Evolutionary conservation across 2,797 vertebrate genomes (phyloP).

Genomic region (Catharus ustulatus): DNA sequence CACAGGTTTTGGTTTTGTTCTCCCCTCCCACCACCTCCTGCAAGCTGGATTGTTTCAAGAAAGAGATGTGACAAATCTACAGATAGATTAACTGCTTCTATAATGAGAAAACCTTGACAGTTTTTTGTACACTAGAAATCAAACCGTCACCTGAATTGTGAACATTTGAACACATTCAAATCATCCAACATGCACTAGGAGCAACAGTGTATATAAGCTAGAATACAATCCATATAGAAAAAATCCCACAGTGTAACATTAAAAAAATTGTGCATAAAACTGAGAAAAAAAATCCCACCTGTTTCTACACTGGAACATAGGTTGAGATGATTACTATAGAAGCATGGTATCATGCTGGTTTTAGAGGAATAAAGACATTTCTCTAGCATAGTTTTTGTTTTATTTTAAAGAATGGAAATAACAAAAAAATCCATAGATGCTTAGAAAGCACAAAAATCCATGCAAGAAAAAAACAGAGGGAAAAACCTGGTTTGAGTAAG

Average conservation of each 20-base stretch:
- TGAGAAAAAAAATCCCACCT: fast-evolving
- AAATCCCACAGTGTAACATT: fast-evolving
- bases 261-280: background rate
- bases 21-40: background rate
- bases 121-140: background rate
- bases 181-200: background rate
- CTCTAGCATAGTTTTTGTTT: background rate
- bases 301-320: background rate
- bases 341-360: background rate
- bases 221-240: background rate
- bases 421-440: background rate
- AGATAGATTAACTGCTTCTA: background rate
- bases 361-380: background rate
- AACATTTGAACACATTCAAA: background rate
- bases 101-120: background rate
- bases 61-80: fast-evolving
- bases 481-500: background rate
- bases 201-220: background rate
- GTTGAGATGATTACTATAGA: background rate
- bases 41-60: background rate
- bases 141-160: background rate
- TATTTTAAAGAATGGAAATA: background rate
- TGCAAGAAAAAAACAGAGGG: background rate
- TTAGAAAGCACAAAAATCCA: background rate
- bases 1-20: background rate